These are phyloP conservation scores for Tyrophagus putrescentiae DNA, from an alignment of 1,140 invertebrate genomes.

Conservation along the genomic window DNA sequence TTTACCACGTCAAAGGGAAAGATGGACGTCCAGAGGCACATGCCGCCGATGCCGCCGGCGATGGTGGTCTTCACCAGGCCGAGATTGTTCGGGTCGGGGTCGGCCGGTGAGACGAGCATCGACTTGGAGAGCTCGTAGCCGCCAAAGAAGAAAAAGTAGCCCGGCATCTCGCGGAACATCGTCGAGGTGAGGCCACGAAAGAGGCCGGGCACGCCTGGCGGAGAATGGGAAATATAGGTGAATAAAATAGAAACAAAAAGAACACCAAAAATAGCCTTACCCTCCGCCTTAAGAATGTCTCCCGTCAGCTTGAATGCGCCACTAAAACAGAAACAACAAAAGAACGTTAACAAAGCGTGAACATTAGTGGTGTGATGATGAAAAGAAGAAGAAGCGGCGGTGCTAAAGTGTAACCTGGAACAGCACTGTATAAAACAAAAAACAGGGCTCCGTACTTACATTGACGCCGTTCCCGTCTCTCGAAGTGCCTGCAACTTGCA, in stretches of 20 bases:
- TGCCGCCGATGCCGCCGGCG: slow-evolving; percentile 67
- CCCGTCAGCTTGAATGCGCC: slow-evolving; percentile 17
- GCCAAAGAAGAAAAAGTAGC: slow-evolving; percentile 83
- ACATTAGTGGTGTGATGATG: too few species aligned
- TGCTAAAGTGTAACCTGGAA: too few species aligned
- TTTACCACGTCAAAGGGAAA: slow-evolving; percentile 84
- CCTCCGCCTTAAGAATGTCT: slow-evolving; percentile 31
- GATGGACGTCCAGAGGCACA: slow-evolving; percentile 61
- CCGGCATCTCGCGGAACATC: slow-evolving; percentile 60
- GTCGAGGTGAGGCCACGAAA: slow-evolving; percentile 73
- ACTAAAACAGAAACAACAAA: too few species aligned
- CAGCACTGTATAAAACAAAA: not conserved
- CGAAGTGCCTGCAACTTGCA: slow-evolving; percentile 89
- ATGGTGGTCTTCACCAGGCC: slow-evolving; percentile 42
- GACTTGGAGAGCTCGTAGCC: slow-evolving; percentile 36
- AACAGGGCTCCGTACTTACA: not conserved
- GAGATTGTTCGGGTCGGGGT: not conserved
- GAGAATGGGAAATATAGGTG: not conserved
- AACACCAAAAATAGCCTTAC: slow-evolving; percentile 3
- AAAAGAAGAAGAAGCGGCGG: too few species aligned
- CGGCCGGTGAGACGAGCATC: slow-evolving; percentile 41
- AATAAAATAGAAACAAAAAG: not conserved
- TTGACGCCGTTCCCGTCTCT: slow-evolving; percentile 45
- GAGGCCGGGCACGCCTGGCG: slow-evolving; percentile 39
- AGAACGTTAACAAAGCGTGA: too few species aligned